A percentile compares a stretch with the other conserved stretches of the same genome.
These are phyloP conservation scores for Drosophila melanica DNA, from an alignment of 1,140 invertebrate genomes.

Conservation along the genomic window DNA sequence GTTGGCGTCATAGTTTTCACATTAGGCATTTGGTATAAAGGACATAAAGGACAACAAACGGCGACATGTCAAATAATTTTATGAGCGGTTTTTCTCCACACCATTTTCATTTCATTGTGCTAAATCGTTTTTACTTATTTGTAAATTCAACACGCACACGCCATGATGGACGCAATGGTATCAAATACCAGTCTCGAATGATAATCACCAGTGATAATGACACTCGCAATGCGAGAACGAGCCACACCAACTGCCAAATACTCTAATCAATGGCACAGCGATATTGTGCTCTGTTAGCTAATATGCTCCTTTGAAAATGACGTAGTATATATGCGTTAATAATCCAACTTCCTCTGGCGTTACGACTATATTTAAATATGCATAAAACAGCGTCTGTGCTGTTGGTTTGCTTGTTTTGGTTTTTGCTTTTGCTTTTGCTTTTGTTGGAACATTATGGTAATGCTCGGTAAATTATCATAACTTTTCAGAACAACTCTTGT, in stretches of 20 bases:
- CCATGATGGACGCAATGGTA: conserved; percentile 54
- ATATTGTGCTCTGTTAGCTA: not conserved
- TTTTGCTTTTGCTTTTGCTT: conserved; percentile 10
- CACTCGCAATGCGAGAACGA: not conserved
- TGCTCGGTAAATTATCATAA: conserved; percentile 41
- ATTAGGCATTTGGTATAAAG: conserved; percentile 27
- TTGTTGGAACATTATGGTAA: conserved; percentile 38
- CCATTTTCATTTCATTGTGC: not conserved
- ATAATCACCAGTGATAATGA: conserved; percentile 59
- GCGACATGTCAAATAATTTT: conserved; percentile 38
- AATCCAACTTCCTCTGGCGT: conserved; percentile 26
- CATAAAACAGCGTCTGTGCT: conserved; percentile 31
- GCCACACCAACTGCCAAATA: not conserved
- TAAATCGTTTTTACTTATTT: conserved; percentile 25
- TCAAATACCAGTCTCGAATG: conserved; percentile 47
- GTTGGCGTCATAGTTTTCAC: conserved; percentile 46
- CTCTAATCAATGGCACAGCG: not conserved
- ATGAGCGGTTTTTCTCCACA: conserved; percentile 12
- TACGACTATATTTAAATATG: conserved; percentile 35
- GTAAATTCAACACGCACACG: conserved; percentile 46
- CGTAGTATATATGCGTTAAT: conserved; percentile 1
- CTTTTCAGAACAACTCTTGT: conserved; percentile 13
- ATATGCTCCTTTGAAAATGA: not conserved
- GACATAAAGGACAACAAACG: conserved; percentile 15
- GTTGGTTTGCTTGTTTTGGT: not conserved